Percentiles rank a stretch among this genome's conserved stretches.
Evolutionary conservation across 1,140 invertebrate genomes (phyloP).

Genomic region (Achroia grisella): DNA sequence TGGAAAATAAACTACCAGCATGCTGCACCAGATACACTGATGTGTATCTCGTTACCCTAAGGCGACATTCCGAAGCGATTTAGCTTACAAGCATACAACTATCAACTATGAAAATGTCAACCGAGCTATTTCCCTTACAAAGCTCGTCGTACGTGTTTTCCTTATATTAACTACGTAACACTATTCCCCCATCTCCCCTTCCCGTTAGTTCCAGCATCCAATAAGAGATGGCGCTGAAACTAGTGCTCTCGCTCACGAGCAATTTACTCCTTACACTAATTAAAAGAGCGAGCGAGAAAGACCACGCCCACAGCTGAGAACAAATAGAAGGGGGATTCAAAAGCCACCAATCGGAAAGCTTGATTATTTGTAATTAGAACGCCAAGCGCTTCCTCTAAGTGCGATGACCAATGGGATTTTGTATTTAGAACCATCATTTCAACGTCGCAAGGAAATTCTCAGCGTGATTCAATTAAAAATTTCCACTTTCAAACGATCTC

Average conservation of each 20-base stretch:
- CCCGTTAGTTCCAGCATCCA: conserved; percentile 54
- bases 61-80: conserved; percentile 25
- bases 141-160: conserved; percentile 63
- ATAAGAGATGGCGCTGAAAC: conserved; percentile 69
- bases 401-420: conserved; percentile 69
- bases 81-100: conserved; percentile 47
- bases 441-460: conserved; percentile 24
- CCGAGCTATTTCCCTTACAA: conserved; percentile 61
- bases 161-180: conserved; percentile 64
- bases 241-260: conserved; percentile 64
- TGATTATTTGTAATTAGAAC: conserved; percentile 74
- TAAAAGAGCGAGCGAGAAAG: conserved; percentile 65
- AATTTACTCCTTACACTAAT: conserved; percentile 74
- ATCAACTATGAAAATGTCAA: conserved; percentile 61
- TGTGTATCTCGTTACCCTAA: conserved; percentile 4
- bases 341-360: conserved; percentile 51
- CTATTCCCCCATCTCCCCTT: conserved; percentile 40
- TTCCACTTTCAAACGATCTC: conserved; percentile 16
- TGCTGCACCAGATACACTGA: not conserved
- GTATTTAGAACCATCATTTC: conserved; percentile 46
- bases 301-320: conserved; percentile 64
- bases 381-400: conserved; percentile 47
- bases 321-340: conserved; percentile 62
- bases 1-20: no score
- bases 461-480: conserved; percentile 42